Percentiles rank a stretch among this genome's conserved stretches.
These are phyloP conservation scores for Hemichromis elongatus DNA, from an alignment of 2,113 vertebrate genomes.

Conservation along the genomic window DNA sequence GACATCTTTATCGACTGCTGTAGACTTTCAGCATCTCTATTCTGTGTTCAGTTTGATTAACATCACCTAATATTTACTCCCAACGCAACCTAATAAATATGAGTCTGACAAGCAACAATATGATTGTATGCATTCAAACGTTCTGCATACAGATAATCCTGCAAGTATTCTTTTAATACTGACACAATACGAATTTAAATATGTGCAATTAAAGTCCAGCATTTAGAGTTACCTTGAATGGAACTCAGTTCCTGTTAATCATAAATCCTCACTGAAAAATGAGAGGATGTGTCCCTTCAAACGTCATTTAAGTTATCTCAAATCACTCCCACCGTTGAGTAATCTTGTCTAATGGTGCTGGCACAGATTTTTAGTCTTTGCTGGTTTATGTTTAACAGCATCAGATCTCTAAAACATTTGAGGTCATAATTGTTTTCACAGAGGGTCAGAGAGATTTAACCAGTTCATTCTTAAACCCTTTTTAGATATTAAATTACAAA, in stretches of 20 bases:
- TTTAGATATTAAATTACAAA: background rate
- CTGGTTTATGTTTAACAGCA: conserved; percentile 22
- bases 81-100: too few species aligned
- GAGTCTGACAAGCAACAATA: too few species aligned
- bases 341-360: background rate
- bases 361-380: background rate
- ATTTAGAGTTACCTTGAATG: background rate
- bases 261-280: background rate
- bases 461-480: background rate
- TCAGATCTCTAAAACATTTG: background rate
- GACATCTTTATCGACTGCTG: too few species aligned
- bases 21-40: too few species aligned
- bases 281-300: background rate
- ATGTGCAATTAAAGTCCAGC: background rate
- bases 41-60: too few species aligned
- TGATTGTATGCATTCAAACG: background rate
- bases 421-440: background rate
- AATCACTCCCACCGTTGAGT: background rate
- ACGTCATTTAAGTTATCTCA: background rate
- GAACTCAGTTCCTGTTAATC: background rate
- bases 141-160: background rate
- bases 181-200: background rate
- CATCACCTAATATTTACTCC: too few species aligned
- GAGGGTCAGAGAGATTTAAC: background rate
- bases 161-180: background rate